Evolutionary conservation across 2,888 invertebrate species (phyloP).

Genomic region (Parthenolecanium corni): DNA sequence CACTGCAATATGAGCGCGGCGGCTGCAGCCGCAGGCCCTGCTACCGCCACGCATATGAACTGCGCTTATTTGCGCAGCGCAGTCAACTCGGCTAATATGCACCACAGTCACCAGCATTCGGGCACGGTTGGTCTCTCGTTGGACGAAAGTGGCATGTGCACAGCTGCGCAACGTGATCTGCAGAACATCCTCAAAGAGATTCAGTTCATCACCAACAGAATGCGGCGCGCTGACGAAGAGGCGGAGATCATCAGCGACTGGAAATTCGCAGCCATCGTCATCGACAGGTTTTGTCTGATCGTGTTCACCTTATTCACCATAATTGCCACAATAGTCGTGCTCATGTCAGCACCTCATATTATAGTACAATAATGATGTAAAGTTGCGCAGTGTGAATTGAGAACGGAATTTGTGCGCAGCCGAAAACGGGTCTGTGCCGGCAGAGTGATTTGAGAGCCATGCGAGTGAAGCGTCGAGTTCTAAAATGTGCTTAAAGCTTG

Average conservation of each 20-base stretch:
- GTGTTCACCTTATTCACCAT: slow-evolving; percentile 90
- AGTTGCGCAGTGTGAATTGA: too few species aligned
- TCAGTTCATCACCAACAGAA: slow-evolving; percentile 85
- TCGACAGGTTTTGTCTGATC: slow-evolving; percentile 92
- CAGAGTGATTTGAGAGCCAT: too few species aligned
- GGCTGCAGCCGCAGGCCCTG: not conserved
- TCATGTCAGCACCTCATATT: slow-evolving; percentile 85
- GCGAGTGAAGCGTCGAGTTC: too few species aligned
- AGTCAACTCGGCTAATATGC: not conserved
- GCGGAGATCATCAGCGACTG: slow-evolving; percentile 89
- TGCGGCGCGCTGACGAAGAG: slow-evolving; percentile 89
- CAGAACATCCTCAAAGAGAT: slow-evolving; percentile 83
- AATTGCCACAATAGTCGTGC: slow-evolving; percentile 81
- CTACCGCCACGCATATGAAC: not conserved
- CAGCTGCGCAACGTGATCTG: slow-evolving; percentile 55
- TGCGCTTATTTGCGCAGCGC: slow-evolving; percentile 8
- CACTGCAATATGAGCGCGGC: slow-evolving; percentile 32
- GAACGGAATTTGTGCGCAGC: too few species aligned
- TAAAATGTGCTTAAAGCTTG: too few species aligned
- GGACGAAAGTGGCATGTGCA: slow-evolving; percentile 35
- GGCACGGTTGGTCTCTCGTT: not conserved
- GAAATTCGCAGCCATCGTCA: slow-evolving; percentile 98
- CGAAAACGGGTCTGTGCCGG: too few species aligned
- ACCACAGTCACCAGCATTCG: not conserved
- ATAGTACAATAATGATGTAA: slow-evolving; percentile 64